Base-by-base conservation (phyloP, 2,888 invertebrate genomes). In the Aphidius colemani region DNA sequence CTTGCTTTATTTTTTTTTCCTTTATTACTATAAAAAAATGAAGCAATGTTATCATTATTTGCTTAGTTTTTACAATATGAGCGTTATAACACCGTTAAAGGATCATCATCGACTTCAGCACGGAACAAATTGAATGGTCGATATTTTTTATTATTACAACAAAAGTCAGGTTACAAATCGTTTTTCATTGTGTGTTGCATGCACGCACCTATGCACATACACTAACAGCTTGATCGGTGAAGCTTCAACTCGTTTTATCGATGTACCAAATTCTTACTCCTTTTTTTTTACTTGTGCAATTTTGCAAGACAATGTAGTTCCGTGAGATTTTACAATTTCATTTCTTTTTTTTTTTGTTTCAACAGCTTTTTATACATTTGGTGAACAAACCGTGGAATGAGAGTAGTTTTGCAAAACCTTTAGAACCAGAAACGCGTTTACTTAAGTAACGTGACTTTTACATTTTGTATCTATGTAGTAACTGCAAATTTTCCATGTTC, bases 241-340 rank as follows among this genome's bases (percentile, higher is more conserved):
- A 48, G 43, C 53, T 63, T 59, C 48, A 63, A 63, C 59, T 63
- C 50, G 64, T 43, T 64, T 59, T 64, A 59, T 59, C 55, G 55
- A 50, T 48, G 55, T 59, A 40, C 53, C 57, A 39, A 57, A 46
- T 45, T 39, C 46, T 41, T 49, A 49, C 44, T 50, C 59, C 39
- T 48, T 18, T 49, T 50, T 40, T 59, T 63, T 46, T 13, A 53
- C 59, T 59, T 18, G 44, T 59, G 50, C 64, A 49, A 59, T 48
- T 49, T 59, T 59, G 46, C 11, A 46, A 59, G 53, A 13, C 49
- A 11, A 49, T 64, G 30, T 59, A 59, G 50, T 59, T 59, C 59
- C 59, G 50, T 64, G 13, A 44, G 18, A 30, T 30, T 30, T 51
- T 58, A 40, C 39, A 41, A 7, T 30, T 10, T 39, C 11, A 18